Evolutionary conservation across 53 echinoderm and acorn worm species (phyloP).

Genomic region (Astropecten irregularis): DNA sequence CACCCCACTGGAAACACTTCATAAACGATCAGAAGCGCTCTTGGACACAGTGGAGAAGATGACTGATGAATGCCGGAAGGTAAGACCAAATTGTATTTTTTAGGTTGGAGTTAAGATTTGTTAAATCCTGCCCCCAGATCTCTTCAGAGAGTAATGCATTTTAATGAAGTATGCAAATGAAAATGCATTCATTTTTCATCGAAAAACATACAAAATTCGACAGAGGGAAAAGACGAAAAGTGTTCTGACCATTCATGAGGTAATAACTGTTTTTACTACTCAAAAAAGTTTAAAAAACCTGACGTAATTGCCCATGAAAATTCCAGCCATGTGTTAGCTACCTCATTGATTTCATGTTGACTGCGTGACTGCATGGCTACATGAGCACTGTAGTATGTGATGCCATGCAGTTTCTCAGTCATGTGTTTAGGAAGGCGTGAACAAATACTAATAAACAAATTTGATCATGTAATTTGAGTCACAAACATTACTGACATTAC

Average conservation of each 20-base stretch:
- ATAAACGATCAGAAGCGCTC: neutral
- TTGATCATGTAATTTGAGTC: too few species aligned
- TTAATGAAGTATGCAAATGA: neutral
- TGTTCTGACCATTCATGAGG: conserved; percentile 23
- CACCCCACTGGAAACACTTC: conserved; percentile 3
- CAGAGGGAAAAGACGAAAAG: conserved; percentile 22
- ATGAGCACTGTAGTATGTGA: too few species aligned
- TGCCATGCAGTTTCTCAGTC: too few species aligned
- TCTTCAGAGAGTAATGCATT: neutral
- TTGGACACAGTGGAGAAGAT: conserved; percentile 12
- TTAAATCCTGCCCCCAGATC: neutral
- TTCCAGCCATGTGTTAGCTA: neutral
- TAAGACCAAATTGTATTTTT: conserved; percentile 16
- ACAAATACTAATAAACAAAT: too few species aligned
- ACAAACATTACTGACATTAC: too few species aligned
- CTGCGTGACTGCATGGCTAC: too few species aligned
- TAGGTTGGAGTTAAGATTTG: too few species aligned
- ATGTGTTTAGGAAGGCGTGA: too few species aligned
- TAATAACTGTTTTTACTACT: neutral
- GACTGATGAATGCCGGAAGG: conserved; percentile 11
- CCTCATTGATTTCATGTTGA: neutral
- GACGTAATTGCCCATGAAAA: neutral
- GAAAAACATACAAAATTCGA: conserved; percentile 14
- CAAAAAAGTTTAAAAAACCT: conserved; percentile 4
- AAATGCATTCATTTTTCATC: neutral